Base-by-base conservation (phyloP, 2,797 vertebrate species). In the Ispidina picta region DNA sequence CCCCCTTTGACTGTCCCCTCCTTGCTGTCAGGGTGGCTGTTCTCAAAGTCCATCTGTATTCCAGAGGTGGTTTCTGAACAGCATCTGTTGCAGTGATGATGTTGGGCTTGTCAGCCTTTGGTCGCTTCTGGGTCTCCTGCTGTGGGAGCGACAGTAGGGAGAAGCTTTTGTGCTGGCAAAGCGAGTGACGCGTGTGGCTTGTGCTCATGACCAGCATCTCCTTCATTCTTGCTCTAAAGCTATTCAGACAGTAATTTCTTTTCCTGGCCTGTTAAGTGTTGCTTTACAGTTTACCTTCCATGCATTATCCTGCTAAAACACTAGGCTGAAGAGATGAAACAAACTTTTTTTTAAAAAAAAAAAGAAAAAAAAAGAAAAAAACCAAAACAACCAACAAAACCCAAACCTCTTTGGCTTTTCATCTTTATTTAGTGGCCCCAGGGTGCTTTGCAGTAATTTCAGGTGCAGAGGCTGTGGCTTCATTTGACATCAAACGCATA, bases 241-340 rank as follows among this genome's bases (percentile, higher is more conserved):
- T 83, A 69, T 92, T 78, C 83, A 71, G 85, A 94, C 65, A 86
- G 26, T 62, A 21, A 51, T 90, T 81, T 89, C 70, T 91, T 93
- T 92, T 95, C 66, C 82, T 95, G 82, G 60, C 64, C 69, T 88
- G 44, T 86, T 69, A 49, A 49, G 74, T 90, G 48, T 95, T 96
- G 85, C 88, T 92, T 92, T 94, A 68, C 93, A 88, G 88, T 96
- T 85, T 97, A 93, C 89, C 91, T 95, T 96, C 92, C 88, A 56
- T 92, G 95, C 96, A 95, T 97, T 93, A 93, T 93, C 95, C 93
- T 95, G 92, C 95, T 96, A 94, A 95, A 93, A 96, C 94, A 94
- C 88, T 94, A n/a, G 4, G 81, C 71, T 80, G 70, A 95, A 93
- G 92, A 94, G 77, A 93, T 86, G 70, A 83, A 90, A 79, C 66